Evolutionary conservation across 2,113 vertebrate genomes (phyloP), one percentile per base, ranked within the genome.

Genomic region (Seriola dumerili): DNA sequence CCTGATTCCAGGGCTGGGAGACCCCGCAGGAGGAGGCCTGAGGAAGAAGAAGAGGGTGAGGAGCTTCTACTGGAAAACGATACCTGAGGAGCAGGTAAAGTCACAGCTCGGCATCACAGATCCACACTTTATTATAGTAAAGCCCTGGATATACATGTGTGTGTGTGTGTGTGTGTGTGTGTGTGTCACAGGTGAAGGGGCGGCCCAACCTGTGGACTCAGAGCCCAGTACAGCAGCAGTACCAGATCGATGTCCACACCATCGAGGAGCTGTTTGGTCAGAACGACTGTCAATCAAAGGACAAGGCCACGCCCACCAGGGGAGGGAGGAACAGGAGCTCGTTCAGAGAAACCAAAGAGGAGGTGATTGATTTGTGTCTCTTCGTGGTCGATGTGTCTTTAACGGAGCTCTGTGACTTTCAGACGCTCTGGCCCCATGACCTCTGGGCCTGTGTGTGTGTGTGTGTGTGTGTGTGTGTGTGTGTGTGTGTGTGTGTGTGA

Each of bases 31-130:
- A 1, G 94, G 92, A 1, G 94, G 92, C 55, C 80, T 76, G 75
- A 93, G 84, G 5, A 96, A 93, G 86, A 97, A 96, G 83, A 97
- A 95, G 88, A 94, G 96, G 0, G 95, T 98, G 87, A 94, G 97
- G 81, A 97, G 95, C 74, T 98, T 99, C 85, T 98, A 97, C 91
- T 99, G 98, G 98, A 99, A 97, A 87, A 97, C 96, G 4, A 99
- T 99, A 61, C 97, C 97, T 0, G 97, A 97, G 84, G 97, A 98
- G 59, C 96, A 98, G 80, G 89, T 95, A 82, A 17, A 57, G 64
- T 36, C 52, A 2, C 16, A n/a, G 29, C 38, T 40, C 29, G 0
- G 0, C n/a, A 19, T 0, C 2, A 34, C 3, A 0, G 12, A 50
- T 8, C 19, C 23, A 19, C 46, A 32, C 1, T 9, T 13, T 6